Evolutionary conservation across 1,140 invertebrate genomes (phyloP).

Genomic region (Ganaspis sp.): DNA sequence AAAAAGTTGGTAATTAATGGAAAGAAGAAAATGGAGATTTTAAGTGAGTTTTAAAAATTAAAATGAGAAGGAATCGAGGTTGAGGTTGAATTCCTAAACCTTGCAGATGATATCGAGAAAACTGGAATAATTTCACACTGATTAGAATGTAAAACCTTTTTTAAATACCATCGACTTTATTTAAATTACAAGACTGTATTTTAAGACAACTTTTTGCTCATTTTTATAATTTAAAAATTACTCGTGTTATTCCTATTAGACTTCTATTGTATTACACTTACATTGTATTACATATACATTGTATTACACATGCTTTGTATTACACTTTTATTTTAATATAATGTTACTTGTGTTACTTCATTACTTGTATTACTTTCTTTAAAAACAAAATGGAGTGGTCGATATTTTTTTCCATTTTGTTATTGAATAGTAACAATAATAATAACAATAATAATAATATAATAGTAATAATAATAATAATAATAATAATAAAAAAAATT

Average conservation of each 20-base stretch:
- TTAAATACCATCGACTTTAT: neutral
- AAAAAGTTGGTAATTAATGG: neutral
- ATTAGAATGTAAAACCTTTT: slow-evolving; percentile 1
- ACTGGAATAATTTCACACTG: neutral
- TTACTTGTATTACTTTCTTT: no score
- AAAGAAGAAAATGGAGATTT: neutral
- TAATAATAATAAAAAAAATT: neutral
- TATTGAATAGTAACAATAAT: no score
- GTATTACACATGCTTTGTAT: no score
- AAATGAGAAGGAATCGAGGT: slow-evolving; percentile 20
- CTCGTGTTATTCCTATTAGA: neutral
- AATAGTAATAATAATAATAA: no score
- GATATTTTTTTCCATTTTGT: no score
- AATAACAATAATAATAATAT: no score
- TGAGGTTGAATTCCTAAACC: slow-evolving; percentile 8
- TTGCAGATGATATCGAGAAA: slow-evolving; percentile 11
- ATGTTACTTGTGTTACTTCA: no score
- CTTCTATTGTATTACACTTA: neutral
- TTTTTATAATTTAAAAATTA: neutral
- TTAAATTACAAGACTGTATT: neutral
- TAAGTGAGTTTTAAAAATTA: neutral
- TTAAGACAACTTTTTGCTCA: neutral
- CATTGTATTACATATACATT: no score
- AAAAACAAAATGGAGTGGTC: no score
- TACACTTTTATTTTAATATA: no score